Evolutionary conservation across 2,113 vertebrate species (phyloP).

Genomic region (Tiliqua scincoides): DNA sequence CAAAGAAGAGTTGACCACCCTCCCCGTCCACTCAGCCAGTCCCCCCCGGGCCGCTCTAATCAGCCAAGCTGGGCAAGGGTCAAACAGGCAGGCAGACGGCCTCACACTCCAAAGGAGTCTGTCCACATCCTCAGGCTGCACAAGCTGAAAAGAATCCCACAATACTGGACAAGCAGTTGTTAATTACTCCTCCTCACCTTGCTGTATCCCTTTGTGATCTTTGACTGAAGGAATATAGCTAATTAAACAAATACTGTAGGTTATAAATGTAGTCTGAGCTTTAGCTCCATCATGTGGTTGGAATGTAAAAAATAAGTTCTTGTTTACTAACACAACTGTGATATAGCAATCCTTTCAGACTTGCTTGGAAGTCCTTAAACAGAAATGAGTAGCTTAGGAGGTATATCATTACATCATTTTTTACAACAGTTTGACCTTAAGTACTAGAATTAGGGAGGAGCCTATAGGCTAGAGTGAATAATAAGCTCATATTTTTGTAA

Average conservation of each 20-base stretch:
- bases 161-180: too few species aligned
- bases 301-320: neutral
- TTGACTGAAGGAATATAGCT: neutral
- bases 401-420: neutral
- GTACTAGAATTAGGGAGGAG: neutral
- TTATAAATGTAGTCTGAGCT: conserved; percentile 36
- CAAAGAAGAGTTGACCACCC: too few species aligned
- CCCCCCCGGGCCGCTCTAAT: too few species aligned
- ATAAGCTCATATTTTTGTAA: neutral
- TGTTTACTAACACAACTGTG: neutral
- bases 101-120: too few species aligned
- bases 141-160: too few species aligned
- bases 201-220: neutral
- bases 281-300: conserved; percentile 64
- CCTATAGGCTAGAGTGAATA: neutral
- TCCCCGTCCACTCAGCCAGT: too few species aligned
- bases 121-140: too few species aligned
- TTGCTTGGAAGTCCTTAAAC: neutral
- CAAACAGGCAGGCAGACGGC: too few species aligned
- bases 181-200: neutral
- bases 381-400: neutral
- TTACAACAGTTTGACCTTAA: conserved; percentile 24
- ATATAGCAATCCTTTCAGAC: accelerated
- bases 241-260: neutral
- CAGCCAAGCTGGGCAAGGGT: too few species aligned